Evolutionary conservation across 2,888 invertebrate genomes (phyloP), one percentile per base, ranked within the genome.

Genomic region (Pimpla rufipes): DNA sequence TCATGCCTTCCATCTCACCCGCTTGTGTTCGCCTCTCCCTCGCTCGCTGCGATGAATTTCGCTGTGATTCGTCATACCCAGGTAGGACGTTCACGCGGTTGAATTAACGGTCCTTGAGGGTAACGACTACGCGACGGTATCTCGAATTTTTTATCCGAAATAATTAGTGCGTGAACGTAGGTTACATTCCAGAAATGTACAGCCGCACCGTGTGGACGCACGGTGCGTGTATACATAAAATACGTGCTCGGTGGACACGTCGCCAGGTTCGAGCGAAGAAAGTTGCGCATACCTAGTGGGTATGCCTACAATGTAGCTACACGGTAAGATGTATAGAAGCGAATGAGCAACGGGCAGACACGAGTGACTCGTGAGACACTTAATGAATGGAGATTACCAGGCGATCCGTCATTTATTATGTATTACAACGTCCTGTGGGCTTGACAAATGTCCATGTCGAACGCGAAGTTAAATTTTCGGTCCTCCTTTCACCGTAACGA

Each of bases 111-210:
- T 57, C 45, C 71, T 42, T 10, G 40, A 40, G 45, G 37, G 21
- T 18, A 50, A 52, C 29, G 47, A 59, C 37, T 59, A 35, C 42
- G 29, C 75, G 57, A 59, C 66, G 18, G 21, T 87, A 87, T 87
- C 88, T 83, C 75, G 59, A 55, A 84, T 83, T 89, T 88, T 88
- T 88, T 88, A 88, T 87, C 86, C 81, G 84, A 87, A 88, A 87
- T 87, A 89, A 89, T 88, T 88, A 88, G 89, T 87, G 89, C 89
- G 88, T 88, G 88, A 89, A 89, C 86, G 71, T 83, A 84, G 75
- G 85, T 37, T 87, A 87, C 88, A 88, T 89, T 89, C 88, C 88
- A 85, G 76, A 78, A 84, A 81, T 83, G 73, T 55, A 78, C 81
- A 83, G 47, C n/a, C 40, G 62, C 47, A 50, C 64, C 68, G 73